A percentile compares a stretch with the other conserved stretches of the same genome.
These are phyloP conservation scores for Embiotoca jacksoni DNA, from an alignment of 2,113 vertebrate species.

Conservation along the genomic window DNA sequence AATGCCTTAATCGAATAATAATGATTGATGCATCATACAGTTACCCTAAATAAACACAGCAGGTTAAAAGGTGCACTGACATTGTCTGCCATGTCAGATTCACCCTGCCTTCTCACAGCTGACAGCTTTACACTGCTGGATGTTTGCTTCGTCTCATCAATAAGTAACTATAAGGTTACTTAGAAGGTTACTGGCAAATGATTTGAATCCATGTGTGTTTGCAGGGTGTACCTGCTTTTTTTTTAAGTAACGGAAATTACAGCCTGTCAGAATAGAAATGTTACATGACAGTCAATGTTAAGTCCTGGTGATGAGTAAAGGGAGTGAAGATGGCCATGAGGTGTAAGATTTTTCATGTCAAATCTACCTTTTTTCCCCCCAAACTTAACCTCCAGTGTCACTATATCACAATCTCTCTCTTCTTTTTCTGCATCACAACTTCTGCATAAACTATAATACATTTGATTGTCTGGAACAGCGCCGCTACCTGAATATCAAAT, in stretches of 20 bases:
- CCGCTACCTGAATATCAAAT: constrained; percentile 71
- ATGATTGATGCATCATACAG: not conserved
- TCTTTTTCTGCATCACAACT: constrained; percentile 38
- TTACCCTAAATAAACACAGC: constrained; percentile 17
- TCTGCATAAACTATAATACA: constrained; percentile 60
- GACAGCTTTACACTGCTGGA: not conserved
- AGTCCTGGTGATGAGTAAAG: constrained; percentile 10
- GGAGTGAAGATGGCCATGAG: constrained; percentile 13
- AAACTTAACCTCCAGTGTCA: constrained; percentile 48
- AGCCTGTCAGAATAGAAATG: constrained; percentile 35
- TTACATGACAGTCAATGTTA: constrained; percentile 38
- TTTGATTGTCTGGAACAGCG: constrained; percentile 82
- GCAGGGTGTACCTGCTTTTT: constrained; percentile 16
- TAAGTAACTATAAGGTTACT: not conserved
- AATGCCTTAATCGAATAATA: constrained; percentile 15
- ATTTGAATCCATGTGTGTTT: constrained; percentile 9
- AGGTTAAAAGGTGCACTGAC: constrained; percentile 8
- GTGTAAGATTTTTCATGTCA: constrained; percentile 43
- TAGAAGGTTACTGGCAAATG: not conserved
- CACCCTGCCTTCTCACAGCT: not conserved
- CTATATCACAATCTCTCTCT: constrained; percentile 37
- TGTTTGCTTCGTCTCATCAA: too few relatives aligned
- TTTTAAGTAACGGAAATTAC: constrained; percentile 19
- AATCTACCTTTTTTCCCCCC: constrained; percentile 1
- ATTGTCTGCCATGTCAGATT: not conserved